Conservation (phyloP, 2,888 invertebrate genomes). For the Achlya flavicornis region DNA sequence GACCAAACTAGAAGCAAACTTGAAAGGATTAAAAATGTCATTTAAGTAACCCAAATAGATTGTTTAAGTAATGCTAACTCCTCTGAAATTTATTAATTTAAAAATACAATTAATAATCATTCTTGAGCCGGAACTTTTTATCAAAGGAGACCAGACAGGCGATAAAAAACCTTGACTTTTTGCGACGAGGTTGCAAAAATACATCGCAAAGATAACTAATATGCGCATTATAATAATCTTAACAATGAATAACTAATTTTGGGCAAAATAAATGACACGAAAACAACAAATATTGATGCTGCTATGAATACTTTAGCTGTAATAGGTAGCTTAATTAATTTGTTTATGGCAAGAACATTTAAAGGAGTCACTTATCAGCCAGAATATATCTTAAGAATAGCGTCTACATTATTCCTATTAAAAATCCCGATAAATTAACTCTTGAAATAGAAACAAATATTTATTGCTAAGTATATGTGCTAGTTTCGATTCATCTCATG, state of each 20-base stretch:
- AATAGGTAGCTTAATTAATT: too few species aligned
- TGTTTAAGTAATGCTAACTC: not conserved
- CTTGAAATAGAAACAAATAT: conserved; percentile 16
- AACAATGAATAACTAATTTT: conserved; percentile 3
- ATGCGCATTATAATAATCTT: conserved; percentile 13
- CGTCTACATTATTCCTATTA: too few species aligned
- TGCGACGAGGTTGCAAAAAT: conserved; percentile 23
- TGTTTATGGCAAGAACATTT: not conserved
- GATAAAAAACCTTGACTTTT: conserved; percentile 33
- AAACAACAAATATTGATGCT: not conserved
- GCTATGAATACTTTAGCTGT: not conserved
- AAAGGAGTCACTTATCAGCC: too few species aligned
- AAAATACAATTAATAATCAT: conserved; percentile 26
- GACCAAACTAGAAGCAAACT: not conserved
- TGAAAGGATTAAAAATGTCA: conserved; percentile 6
- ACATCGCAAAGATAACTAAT: conserved; percentile 25
- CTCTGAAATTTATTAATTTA: conserved; percentile 13
- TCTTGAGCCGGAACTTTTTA: conserved; percentile 22
- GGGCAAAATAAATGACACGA: not conserved
- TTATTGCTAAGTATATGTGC: conserved; percentile 20
- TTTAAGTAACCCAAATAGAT: conserved; percentile 1
- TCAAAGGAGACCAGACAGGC: conserved; percentile 23
- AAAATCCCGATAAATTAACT: too few species aligned
- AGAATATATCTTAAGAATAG: too few species aligned
- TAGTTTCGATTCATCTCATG: conserved; percentile 15